Conservation (phyloP, 1,140 invertebrate genomes). For the Triops cancriformis region DNA sequence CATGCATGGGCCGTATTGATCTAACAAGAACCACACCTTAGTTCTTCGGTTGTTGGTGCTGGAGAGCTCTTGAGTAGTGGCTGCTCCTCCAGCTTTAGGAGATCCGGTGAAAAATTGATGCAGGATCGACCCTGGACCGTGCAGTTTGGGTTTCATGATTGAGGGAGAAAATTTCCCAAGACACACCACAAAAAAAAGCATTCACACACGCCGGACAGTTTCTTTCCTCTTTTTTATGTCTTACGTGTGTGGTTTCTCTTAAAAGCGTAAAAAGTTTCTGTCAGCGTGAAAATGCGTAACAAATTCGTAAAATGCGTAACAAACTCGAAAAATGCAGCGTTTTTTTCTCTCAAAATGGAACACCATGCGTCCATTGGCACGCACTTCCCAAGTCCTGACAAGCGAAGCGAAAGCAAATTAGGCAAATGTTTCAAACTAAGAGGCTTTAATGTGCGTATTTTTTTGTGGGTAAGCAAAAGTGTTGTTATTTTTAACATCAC, state of each 20-base stretch:
- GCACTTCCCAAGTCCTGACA: too few species aligned
- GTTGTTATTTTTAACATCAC: background rate
- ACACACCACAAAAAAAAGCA: too few species aligned
- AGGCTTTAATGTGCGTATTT: too few species aligned
- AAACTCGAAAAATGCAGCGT: too few species aligned
- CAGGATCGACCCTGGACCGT: constrained; percentile 7
- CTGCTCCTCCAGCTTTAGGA: background rate
- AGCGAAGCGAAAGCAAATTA: too few species aligned
- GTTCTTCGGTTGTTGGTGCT: constrained; percentile 5
- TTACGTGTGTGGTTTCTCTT: background rate
- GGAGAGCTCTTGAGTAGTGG: constrained; percentile 8
- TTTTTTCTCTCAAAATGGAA: too few species aligned
- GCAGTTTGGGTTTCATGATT: constrained; percentile 6
- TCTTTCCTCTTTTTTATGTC: too few species aligned
- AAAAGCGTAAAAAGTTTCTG: background rate
- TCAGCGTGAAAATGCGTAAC: too few species aligned
- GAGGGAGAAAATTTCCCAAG: background rate
- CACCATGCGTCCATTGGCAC: too few species aligned
- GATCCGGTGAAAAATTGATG: constrained; percentile 13
- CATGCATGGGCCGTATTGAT: constrained; percentile 12
- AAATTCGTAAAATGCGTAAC: too few species aligned
- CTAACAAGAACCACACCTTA: constrained; percentile 10
- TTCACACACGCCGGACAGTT: too few species aligned
- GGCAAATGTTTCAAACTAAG: too few species aligned
- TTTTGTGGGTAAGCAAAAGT: background rate